phyloP scores from a whole-genome alignment of 1,140 invertebrate species.

The Anagrus nilaparvatae region DNA sequence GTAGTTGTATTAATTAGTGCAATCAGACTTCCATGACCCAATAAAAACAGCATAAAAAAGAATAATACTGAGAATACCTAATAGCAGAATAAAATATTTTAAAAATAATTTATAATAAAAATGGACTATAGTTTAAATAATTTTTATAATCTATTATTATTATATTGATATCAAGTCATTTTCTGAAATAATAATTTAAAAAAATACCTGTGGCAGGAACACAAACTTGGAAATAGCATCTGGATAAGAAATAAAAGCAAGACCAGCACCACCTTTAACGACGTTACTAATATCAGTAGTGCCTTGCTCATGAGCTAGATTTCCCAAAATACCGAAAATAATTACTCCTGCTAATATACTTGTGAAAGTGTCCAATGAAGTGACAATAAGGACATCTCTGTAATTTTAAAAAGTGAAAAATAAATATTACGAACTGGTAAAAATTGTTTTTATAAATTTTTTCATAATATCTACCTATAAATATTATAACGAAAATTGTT shows the following conservation, averaged over 20 bases:
- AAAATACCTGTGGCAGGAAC: slow-evolving; percentile 43
- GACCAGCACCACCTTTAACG: slow-evolving; percentile 41
- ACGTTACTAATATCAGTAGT: slow-evolving; percentile 45
- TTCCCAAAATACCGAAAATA: slow-evolving; percentile 75
- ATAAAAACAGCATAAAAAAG: slow-evolving; percentile 75
- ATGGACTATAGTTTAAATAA: slow-evolving; percentile 22
- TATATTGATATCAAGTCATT: neutral
- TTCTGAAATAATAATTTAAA: neutral
- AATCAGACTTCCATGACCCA: slow-evolving; percentile 65
- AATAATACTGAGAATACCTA: slow-evolving; percentile 72
- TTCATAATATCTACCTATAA: slow-evolving; percentile 52
- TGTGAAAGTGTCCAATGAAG: slow-evolving; percentile 61
- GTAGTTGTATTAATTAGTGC: slow-evolving; percentile 57
- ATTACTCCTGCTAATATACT: slow-evolving; percentile 74
- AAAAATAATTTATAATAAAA: no score
- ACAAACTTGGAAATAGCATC: slow-evolving; percentile 52
- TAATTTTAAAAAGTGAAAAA: slow-evolving; percentile 1
- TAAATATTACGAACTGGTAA: neutral
- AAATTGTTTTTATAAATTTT: no score
- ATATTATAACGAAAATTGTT: slow-evolving; percentile 72
- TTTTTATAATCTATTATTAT: neutral
- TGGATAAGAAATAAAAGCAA: slow-evolving; percentile 56
- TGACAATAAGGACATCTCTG: slow-evolving; percentile 60
- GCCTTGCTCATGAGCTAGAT: slow-evolving; percentile 52
- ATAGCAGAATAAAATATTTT: no score